These are phyloP conservation scores for Calypte anna DNA, from an alignment of 2,113 vertebrate species.

Conservation along the genomic window DNA sequence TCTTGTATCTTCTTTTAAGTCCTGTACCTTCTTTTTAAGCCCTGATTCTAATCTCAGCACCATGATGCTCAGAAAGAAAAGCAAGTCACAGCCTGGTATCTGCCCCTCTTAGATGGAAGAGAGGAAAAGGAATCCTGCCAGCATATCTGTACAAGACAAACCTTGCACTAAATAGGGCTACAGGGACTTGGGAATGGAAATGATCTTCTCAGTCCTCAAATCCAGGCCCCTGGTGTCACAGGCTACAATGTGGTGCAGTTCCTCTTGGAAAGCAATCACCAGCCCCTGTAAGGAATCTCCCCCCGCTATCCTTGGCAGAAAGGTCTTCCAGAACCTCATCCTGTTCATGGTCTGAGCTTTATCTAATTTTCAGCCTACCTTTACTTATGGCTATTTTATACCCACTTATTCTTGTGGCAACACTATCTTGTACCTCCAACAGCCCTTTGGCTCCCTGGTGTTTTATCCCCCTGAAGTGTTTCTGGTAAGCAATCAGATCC, in stretches of 20 bases:
- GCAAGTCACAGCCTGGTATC: not conserved
- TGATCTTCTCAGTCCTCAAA: not conserved
- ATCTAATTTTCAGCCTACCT: not conserved
- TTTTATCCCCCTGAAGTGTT: constrained; percentile 41
- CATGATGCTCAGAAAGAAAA: not conserved
- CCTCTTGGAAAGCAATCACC: not conserved
- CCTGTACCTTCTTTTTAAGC: not conserved
- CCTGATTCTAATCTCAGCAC: constrained; percentile 29
- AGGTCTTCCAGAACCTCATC: not conserved
- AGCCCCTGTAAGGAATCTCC: not conserved
- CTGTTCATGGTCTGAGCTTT: not conserved
- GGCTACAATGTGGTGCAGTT: not conserved
- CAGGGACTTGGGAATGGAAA: constrained; percentile 3
- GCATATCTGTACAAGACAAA: constrained; percentile 35
- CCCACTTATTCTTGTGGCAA: not conserved
- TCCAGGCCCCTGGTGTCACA: constrained; percentile 7
- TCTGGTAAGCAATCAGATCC: constrained; percentile 24
- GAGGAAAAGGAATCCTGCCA: not conserved
- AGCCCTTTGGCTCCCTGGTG: not conserved
- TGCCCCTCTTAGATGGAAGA: not conserved
- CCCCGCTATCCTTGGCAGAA: not conserved
- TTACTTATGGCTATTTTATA: not conserved
- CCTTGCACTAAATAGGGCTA: not conserved
- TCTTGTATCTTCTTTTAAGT: constrained; percentile 22
- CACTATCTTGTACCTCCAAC: not conserved